These are phyloP conservation scores for Numenius arquata DNA, from an alignment of 2,113 vertebrate species.

Conservation along the genomic window DNA sequence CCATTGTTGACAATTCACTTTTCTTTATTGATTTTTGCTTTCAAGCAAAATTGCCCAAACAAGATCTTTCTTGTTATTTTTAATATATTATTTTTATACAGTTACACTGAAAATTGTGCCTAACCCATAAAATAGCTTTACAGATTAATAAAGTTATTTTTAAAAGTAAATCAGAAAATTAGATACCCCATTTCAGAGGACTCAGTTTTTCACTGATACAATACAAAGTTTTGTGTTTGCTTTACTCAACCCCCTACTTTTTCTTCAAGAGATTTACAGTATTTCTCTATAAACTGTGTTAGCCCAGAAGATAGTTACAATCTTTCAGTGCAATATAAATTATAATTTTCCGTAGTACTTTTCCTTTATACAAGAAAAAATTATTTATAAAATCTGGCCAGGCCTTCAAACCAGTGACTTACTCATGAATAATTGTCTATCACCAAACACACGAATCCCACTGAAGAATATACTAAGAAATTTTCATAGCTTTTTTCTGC, in stretches of 20 bases:
- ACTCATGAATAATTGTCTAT: neutral
- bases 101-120: neutral
- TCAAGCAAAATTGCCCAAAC: neutral
- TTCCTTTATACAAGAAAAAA: neutral
- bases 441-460: neutral
- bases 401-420: neutral
- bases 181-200: neutral
- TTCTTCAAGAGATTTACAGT: neutral
- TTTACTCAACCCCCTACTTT: neutral
- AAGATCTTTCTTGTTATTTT: neutral
- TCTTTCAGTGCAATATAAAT: neutral
- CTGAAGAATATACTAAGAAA: neutral
- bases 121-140: neutral
- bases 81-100: neutral
- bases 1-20: slow-evolving; percentile 16
- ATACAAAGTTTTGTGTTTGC: neutral
- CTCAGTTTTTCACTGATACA: neutral
- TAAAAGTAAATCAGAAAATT: neutral
- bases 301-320: neutral
- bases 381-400: neutral
- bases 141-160: neutral
- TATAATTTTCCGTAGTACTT: neutral
- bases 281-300: neutral
- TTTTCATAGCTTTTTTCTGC: neutral
- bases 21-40: slow-evolving; percentile 28